Base-by-base conservation (phyloP, 2,888 invertebrate species). In the Drosophila neonasuta region DNA sequence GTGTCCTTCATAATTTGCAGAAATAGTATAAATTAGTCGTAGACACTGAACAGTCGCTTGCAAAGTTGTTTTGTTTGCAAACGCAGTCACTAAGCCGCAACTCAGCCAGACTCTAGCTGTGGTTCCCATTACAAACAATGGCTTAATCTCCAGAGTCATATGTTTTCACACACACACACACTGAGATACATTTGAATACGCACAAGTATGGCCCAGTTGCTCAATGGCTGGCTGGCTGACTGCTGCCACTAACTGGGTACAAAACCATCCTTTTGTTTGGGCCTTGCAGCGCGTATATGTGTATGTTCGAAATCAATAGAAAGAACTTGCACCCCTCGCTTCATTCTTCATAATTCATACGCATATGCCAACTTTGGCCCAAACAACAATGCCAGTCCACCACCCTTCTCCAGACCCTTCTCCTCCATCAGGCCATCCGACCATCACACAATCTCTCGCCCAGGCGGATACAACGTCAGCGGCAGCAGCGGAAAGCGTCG, bases 111-210 rank as follows among this genome's bases (percentile, higher is more conserved):
- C 74, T 44, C 63, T 74, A 55, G 55, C 63, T 69, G 59, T 52
- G 70, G 62, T 61, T 71, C 52, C 79, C 82, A 79, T 77, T 77
- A 66, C 73, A 83, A 85, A 87, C 87, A 87, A 83, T 83, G 64
- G 85, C 82, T 77, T 85, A 83, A 83, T 83, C 83, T 85, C 83
- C 58, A 68, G 85, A 81, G 83, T 85, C 87, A 86, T 84, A 84
- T 81, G 79, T 71, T 66, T 44, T 49, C 68, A 45, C 56, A 56
- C 54, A 45, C 30, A 20, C 17, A 15, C 15, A 15, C 41, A 44
- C 11, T 11, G 2, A 6, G n/a, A 41, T 11, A 41, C 59, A 62
- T 48, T 54, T 11, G 36, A 30, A 52, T n/a, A 54, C 39, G 45
- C 52, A 32, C 10, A 41, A 49, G 50, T 59, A 36, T 66, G 66